Evolutionary conservation across 1,140 invertebrate species (phyloP), one percentile per base, ranked within the genome.

Genomic region (Kradibia gibbosae): DNA sequence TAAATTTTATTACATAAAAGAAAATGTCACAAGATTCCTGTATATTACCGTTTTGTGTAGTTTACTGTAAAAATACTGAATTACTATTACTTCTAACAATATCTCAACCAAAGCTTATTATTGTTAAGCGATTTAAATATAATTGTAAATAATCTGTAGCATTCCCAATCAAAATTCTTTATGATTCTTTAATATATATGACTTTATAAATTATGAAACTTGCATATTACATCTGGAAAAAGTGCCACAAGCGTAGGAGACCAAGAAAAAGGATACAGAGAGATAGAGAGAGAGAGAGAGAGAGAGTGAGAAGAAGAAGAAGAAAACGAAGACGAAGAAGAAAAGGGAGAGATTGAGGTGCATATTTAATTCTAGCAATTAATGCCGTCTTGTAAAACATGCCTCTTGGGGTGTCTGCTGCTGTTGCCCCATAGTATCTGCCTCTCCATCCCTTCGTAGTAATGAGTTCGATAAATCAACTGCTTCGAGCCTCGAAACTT

Each of bases 321-420:
- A 83, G 82, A 83, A 78, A 85, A 84, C 84, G 83, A 82, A 85
- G n/a, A 45, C 10, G 22, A 62, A 36, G 73, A 20, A 42, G 28
- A 28, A 45, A 31, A 82, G 85, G 84, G 82, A 83, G 83, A 83
- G 86, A 87, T 87, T 87, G 88, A 91, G 88, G 90, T 91, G 90
- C 91, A 91, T 91, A 91, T 91, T 91, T 91, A 91, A 91, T 91
- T 91, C 90, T 86, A 89, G 89, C 90, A 91, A 91, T 91, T 91
- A 91, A 91, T 91, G 90, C 90, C 89, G 90, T 90, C 90, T 91
- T 91, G 91, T 91, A 91, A 91, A 91, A 91, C 91, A 91, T 88
- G 90, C 89, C 88, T 89, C 83, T 80, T 88, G 86, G 88, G 88
- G 90, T 88, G 87, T 87, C 87, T 88, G 86, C 86, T 86, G 86